Evolutionary conservation across 2,113 vertebrate genomes (phyloP).

Genomic region (Mixornis gularis): DNA sequence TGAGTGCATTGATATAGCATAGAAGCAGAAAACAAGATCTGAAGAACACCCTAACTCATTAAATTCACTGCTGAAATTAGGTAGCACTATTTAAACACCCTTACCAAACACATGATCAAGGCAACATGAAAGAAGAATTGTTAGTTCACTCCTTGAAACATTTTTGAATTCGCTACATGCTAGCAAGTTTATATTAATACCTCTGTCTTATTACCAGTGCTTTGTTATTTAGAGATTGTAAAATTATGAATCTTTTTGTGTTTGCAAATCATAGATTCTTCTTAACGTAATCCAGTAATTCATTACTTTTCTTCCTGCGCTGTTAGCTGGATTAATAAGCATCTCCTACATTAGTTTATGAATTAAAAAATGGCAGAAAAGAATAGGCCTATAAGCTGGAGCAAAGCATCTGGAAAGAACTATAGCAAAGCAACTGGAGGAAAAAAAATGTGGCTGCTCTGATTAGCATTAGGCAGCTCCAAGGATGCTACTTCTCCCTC

Average conservation of each 20-base stretch:
- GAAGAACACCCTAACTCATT: not conserved
- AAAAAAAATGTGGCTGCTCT: not conserved
- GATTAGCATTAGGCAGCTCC: not conserved
- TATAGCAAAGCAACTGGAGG: not conserved
- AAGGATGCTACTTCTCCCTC: not conserved
- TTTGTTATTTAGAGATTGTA: slow-evolving; percentile 2
- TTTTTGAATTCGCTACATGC: not conserved
- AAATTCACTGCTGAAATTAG: not conserved
- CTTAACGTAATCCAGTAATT: not conserved
- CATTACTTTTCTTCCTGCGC: not conserved
- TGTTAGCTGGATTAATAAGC: slow-evolving; percentile 11
- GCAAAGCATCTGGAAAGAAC: not conserved
- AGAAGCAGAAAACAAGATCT: not conserved
- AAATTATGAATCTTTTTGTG: not conserved
- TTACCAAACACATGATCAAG: not conserved
- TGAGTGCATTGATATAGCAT: not conserved
- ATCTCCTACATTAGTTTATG: not conserved
- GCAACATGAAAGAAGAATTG: not conserved
- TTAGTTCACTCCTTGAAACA: not conserved
- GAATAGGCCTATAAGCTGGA: not conserved
- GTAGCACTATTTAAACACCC: not conserved
- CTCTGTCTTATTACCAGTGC: not conserved
- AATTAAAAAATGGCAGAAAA: not conserved
- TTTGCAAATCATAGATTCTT: not conserved
- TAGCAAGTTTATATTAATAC: not conserved